phyloP scores from a whole-genome alignment of 2,888 invertebrate genomes.

The Branchipolynoe longqiensis region DNA sequence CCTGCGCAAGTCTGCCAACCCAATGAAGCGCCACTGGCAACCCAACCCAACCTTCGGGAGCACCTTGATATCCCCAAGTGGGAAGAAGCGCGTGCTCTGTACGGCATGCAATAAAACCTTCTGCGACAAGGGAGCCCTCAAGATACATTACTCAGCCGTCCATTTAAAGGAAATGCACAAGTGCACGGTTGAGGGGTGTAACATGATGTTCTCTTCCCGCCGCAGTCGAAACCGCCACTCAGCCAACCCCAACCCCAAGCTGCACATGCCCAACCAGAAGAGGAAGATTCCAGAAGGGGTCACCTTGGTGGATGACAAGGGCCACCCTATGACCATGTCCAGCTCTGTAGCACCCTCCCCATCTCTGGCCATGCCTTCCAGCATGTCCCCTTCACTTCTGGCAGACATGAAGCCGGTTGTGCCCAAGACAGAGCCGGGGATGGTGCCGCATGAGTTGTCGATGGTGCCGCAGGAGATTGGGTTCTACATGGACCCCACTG shows the following conservation, averaged over 20 bases:
- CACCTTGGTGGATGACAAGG: slow-evolving; percentile 69
- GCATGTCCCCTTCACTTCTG: background rate
- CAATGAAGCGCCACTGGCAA: slow-evolving; percentile 82
- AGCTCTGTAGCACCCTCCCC: background rate
- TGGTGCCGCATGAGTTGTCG: background rate
- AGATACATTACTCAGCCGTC: slow-evolving; percentile 99
- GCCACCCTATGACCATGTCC: background rate
- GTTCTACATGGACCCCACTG: slow-evolving; percentile 55
- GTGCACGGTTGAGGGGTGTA: slow-evolving; percentile 98
- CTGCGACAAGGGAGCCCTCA: slow-evolving; percentile 99
- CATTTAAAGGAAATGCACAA: slow-evolving; percentile 99
- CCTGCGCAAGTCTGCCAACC: slow-evolving; percentile 81
- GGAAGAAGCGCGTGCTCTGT: slow-evolving; percentile 97
- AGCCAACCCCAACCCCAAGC: slow-evolving; percentile 98
- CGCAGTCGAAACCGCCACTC: slow-evolving; percentile 97
- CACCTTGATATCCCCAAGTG: slow-evolving; percentile 80
- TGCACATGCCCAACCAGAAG: slow-evolving; percentile 96
- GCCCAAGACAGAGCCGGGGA: slow-evolving; percentile 41
- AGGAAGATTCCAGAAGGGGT: slow-evolving; percentile 87
- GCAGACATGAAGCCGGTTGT: slow-evolving; percentile 27
- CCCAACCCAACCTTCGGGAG: slow-evolving; percentile 80
- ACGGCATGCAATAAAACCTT: slow-evolving; percentile 99
- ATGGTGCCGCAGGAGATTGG: slow-evolving; percentile 37
- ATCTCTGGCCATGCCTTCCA: background rate
- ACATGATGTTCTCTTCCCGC: slow-evolving; percentile 99